Base-by-base conservation (phyloP, 2,888 invertebrate genomes). In the Watsonalla binaria region DNA sequence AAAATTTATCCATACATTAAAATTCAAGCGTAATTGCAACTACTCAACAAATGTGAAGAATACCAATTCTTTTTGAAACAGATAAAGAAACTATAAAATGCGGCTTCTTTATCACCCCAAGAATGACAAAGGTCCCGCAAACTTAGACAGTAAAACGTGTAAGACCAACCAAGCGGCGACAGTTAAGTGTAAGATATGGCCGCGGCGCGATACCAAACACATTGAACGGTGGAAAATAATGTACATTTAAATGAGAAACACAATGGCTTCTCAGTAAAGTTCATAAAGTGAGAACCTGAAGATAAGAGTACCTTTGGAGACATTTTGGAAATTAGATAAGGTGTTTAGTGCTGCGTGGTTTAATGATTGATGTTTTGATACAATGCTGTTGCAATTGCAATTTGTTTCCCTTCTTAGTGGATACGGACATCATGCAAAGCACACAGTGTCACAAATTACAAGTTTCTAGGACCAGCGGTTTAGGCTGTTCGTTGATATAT, bases 161-260 rank as follows among this genome's bases (percentile, higher is more conserved):
- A 24, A 24, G 82, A 11, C 76, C 87, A 85, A 74, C 82, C 80
- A 82, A 81, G 75, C 82, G 86, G 75, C 42, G 42, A 77, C 76
- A 84, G 81, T 85, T 87, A 87, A 80, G 84, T 83, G 81, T 85
- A 81, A 82, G 77, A 77, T 82, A 71, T 72, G 73, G 49, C 37
- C 49, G 37, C 49, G 15, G 76, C 70, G 68, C 73, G 72, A 76
- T 72, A 76, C 70, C 67, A 65, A 66, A 69, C 75, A 74, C 62
- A 55, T 37, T 49, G 49, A 49, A 49, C 57, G 65, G 60, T 66
- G 64, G n/a, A 65, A 60, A 61, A 59, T 64, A 59, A 65, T 58
- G 62, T 58, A 60, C 62, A 54, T 57, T 61, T 62, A 54, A 60
- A 52, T 62, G 56, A 15, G 14, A 13, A 48, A 48, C 33, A 51